Percentiles rank a stretch among this genome's conserved stretches.
phyloP scores from a whole-genome alignment of 2,113 vertebrate genomes.

The Peromyscus leucopus region DNA sequence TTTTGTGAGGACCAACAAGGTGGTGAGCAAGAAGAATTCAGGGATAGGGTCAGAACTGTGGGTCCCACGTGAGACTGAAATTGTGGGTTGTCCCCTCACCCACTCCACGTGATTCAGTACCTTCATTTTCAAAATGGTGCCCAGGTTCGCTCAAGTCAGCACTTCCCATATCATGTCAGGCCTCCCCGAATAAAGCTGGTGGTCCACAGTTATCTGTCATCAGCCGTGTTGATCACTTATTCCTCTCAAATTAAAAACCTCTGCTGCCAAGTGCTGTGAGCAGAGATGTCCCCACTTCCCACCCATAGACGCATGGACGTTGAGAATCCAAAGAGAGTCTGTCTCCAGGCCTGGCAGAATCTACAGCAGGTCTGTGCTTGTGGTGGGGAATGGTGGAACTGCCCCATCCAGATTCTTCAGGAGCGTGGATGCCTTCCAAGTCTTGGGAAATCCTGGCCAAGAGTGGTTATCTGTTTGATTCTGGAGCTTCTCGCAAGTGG shows the following conservation, averaged over 20 bases:
- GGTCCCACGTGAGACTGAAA: not conserved
- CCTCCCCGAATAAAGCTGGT: not conserved
- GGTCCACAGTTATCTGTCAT: not conserved
- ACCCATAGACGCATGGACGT: not conserved
- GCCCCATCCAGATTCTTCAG: not conserved
- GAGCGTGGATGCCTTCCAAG: constrained; percentile 21
- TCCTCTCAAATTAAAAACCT: not conserved
- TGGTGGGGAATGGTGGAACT: no score
- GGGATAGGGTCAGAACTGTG: not conserved
- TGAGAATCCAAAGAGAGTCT: not conserved
- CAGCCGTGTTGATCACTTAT: not conserved
- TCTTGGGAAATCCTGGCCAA: constrained; percentile 51
- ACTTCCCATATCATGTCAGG: no score
- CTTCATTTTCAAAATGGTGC: constrained; percentile 59
- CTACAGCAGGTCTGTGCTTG: fast-evolving
- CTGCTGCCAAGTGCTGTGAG: constrained; percentile 1
- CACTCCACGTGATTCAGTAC: not conserved
- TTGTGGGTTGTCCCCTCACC: not conserved
- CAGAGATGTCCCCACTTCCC: not conserved
- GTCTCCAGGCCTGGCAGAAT: not conserved
- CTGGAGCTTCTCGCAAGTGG: constrained; percentile 70
- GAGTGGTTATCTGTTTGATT: constrained; percentile 65
- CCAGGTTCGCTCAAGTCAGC: not conserved
- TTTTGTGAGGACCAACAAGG: not conserved
- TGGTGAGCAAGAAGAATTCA: not conserved